These are phyloP conservation scores for Candidula unifasciata DNA, from an alignment of 2,888 invertebrate species.

Conservation along the genomic window DNA sequence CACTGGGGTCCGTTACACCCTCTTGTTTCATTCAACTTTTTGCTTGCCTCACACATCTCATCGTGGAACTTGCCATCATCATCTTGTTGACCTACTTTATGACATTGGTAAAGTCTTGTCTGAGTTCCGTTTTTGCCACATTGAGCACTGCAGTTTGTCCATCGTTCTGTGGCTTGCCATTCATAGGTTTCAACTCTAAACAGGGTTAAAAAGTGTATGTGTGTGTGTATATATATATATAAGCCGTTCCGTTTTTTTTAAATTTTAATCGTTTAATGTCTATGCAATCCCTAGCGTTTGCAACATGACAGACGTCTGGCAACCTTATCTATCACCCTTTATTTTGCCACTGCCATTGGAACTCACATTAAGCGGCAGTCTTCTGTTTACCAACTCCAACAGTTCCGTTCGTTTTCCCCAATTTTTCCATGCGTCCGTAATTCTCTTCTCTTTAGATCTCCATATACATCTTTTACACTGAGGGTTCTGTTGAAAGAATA, in stretches of 20 bases:
- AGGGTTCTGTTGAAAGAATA: too few relatives aligned
- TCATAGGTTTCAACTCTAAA: constrained; percentile 10
- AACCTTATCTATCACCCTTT: too few relatives aligned
- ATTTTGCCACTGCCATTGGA: too few relatives aligned
- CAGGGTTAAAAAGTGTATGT: neutral
- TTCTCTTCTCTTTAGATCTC: too few relatives aligned
- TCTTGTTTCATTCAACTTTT: constrained; percentile 11
- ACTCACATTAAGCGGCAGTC: too few relatives aligned
- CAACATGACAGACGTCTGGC: too few relatives aligned
- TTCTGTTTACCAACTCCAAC: too few relatives aligned
- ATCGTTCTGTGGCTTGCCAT: constrained; percentile 41
- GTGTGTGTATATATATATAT: neutral
- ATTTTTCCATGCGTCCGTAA: too few relatives aligned
- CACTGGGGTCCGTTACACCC: constrained; percentile 35
- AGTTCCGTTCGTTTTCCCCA: too few relatives aligned
- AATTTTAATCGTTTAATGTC: too few relatives aligned
- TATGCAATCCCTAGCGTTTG: too few relatives aligned
- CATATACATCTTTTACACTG: too few relatives aligned
- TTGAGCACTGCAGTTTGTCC: constrained; percentile 39
- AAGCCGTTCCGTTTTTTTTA: neutral
- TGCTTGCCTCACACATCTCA: constrained; percentile 25
- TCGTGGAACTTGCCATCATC: neutral
- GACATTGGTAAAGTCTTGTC: constrained; percentile 32
- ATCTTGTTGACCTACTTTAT: neutral
- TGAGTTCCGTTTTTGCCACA: constrained; percentile 42